Conservation (phyloP, 1,140 invertebrate genomes). For the Lordiphosa clarofinis region DNA sequence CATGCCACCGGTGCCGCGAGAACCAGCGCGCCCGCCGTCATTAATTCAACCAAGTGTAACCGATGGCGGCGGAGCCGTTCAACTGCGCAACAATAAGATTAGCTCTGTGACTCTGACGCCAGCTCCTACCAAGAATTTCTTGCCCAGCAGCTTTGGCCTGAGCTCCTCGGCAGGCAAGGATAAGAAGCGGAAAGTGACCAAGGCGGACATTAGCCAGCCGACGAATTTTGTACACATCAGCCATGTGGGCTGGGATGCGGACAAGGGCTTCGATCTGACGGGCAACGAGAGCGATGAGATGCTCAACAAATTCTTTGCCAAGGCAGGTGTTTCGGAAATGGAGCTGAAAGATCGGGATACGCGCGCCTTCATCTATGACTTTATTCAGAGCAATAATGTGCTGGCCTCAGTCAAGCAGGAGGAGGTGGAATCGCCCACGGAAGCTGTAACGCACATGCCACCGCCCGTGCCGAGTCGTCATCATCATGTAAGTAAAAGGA, state of each 20-base stretch:
- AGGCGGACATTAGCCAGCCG: conserved; percentile 94
- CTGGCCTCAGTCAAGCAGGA: conserved; percentile 84
- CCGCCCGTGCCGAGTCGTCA: conserved; percentile 81
- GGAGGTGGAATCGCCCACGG: conserved; percentile 54
- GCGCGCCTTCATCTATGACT: conserved; percentile 95
- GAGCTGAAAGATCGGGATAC: conserved; percentile 92
- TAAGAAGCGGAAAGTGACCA: conserved; percentile 86
- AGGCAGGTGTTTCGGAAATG: conserved; percentile 87
- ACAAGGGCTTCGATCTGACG: conserved; percentile 72
- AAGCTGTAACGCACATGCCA: conserved; percentile 79
- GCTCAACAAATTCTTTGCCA: conserved; percentile 88
- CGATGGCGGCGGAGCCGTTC: conserved; percentile 37
- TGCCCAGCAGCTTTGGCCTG: conserved; percentile 56
- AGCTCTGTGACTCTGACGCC: conserved; percentile 58
- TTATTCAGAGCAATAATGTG: conserved; percentile 92
- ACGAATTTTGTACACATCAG: conserved; percentile 93
- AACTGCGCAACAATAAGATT: conserved; percentile 70
- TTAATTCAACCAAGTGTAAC: conserved; percentile 16
- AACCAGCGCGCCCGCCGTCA: conserved; percentile 35
- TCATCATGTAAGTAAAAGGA: conserved; percentile 52
- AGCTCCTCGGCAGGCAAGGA: conserved; percentile 79
- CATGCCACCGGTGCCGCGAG: conserved; percentile 21
- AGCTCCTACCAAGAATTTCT: conserved; percentile 54
- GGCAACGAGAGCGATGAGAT: conserved; percentile 84
- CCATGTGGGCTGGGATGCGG: conserved; percentile 92